Evolutionary conservation across 2,113 vertebrate species (phyloP).

Genomic region (Vidua macroura): DNA sequence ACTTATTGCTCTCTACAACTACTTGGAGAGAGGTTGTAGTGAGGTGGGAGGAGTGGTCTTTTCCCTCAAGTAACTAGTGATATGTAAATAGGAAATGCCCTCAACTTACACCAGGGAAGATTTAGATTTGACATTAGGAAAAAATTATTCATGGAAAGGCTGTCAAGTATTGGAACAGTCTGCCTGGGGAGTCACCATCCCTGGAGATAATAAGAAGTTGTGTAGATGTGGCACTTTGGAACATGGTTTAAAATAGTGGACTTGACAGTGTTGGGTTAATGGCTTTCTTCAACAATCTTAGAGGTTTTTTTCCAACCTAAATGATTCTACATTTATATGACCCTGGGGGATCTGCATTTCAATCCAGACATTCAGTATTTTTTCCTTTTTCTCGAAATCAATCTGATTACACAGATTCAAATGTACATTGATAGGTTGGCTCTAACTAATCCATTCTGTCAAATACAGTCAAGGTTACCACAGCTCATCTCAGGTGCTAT

Average conservation of each 20-base stretch:
- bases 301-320: not conserved
- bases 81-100: not conserved
- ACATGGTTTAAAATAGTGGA: not conserved
- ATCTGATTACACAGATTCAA: not conserved
- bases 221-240: not conserved
- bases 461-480: not conserved
- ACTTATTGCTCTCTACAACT: not conserved
- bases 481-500: not conserved
- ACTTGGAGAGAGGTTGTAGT: not conserved
- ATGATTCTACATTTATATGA: not conserved
- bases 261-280: not conserved
- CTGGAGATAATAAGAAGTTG: not conserved
- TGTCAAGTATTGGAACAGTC: not conserved
- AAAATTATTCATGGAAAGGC: not conserved
- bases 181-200: not conserved
- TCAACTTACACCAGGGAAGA: not conserved
- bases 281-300: accelerated
- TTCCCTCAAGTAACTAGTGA: not conserved
- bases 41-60: not conserved
- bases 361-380: not conserved
- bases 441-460: not conserved
- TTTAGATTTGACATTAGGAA: not conserved
- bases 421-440: not conserved
- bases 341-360: not conserved
- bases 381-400: not conserved